Percentiles rank a stretch among this genome's conserved stretches.
Evolutionary conservation across 2,797 vertebrate species (phyloP).

Genomic region (Prionace glauca): DNA sequence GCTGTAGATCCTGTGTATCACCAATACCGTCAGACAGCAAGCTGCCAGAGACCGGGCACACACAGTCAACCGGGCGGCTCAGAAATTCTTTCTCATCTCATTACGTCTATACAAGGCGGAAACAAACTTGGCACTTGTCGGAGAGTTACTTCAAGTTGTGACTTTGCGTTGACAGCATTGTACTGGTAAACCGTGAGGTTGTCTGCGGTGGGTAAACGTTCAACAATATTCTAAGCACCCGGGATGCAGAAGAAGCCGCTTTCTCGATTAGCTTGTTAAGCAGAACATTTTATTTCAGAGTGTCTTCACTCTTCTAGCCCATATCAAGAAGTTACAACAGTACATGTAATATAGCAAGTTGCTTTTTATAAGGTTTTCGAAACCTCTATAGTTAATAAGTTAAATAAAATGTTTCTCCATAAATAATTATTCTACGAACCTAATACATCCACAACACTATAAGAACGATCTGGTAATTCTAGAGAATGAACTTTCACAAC

Average conservation of each 20-base stretch:
- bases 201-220: neutral
- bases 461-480: constrained; percentile 56
- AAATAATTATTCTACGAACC: constrained; percentile 94
- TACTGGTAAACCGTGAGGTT: neutral
- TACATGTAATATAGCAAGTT: constrained; percentile 74
- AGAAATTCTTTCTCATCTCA: neutral
- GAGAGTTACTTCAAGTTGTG: neutral
- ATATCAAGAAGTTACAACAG: constrained; percentile 74
- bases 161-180: neutral
- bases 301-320: constrained; percentile 66
- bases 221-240: neutral
- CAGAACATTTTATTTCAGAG: constrained; percentile 68
- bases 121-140: neutral
- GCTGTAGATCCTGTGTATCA: neutral
- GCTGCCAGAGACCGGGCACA: neutral
- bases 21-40: too few species aligned
- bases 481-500: constrained; percentile 86
- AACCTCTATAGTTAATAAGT: constrained; percentile 73
- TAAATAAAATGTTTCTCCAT: constrained; percentile 82
- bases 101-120: too few species aligned
- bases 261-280: constrained; percentile 58
- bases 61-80: neutral
- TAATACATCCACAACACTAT: constrained; percentile 85
- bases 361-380: constrained; percentile 65
- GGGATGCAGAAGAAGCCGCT: constrained; percentile 41